Evolutionary conservation across 2,113 vertebrate genomes (phyloP), one percentile per base, ranked within the genome.

Genomic region (Tragelaphus imberbis): DNA sequence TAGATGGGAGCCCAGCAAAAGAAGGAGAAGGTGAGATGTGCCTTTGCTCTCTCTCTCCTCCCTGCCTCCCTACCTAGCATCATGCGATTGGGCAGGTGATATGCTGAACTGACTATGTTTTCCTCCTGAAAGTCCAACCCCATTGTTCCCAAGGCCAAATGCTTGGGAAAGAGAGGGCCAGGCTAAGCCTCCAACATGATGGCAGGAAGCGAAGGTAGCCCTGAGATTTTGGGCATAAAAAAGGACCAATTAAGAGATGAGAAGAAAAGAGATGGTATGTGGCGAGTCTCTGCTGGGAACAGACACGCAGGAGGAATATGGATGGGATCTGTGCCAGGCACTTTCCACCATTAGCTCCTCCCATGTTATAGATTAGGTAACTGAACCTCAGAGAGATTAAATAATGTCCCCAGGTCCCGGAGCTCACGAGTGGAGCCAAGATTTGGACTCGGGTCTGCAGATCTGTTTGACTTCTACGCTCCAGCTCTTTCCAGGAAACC

Each of bases 271-370:
- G 84, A 55, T 2, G 12, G 1, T 1, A 5, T 0, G 8, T 3
- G 12, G 40, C 17, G 16, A 19, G 2, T 16, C 19, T 55, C 33
- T 59, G 28, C n/a, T 68, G 61, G 80, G 51, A 77, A 21, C 0
- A 1, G 28, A 28, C 9, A 14, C 7, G 1, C 0, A 2, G 2
- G 12, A 33, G 33, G 65, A 28, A 3, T 0, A 0, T 1, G 13
- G 25, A 0, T 1, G 13, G 25, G 51, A 17, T 92, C 44, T 28
- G 23, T 0, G 28, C 23, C 47, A 14, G 85, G 40, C 11, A 6
- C 40, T 84, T 33, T 7, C 4, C 49, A n/a, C 56, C 86, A 21
- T 59, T 53, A 80, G 81, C 28, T 30, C 65, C 49, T 33, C 53
- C 23, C 27, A 58, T 30, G 61, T 71, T 58, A 63, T 56, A 59